These are phyloP conservation scores for Pangasianodon gigas DNA, from an alignment of 2,113 vertebrate genomes.

Conservation along the genomic window DNA sequence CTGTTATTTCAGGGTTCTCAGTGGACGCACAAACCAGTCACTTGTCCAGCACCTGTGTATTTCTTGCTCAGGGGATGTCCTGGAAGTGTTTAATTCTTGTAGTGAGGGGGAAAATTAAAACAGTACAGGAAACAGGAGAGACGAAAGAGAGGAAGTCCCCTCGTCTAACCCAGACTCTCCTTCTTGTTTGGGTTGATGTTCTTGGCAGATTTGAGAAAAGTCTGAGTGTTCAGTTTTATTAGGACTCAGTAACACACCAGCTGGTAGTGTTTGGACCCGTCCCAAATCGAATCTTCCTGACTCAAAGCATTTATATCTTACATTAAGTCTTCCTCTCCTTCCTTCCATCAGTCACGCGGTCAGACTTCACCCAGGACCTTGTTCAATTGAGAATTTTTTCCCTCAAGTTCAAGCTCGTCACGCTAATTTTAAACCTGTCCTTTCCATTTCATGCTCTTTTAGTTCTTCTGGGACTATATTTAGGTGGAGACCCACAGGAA, in stretches of 20 bases:
- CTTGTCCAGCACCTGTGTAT: not conserved
- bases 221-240: slow-evolving; percentile 65
- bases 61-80: not conserved
- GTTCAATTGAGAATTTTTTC: slow-evolving; percentile 55
- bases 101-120: not conserved
- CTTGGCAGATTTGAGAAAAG: slow-evolving; percentile 55
- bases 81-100: not conserved
- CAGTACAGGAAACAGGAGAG: not conserved
- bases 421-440: slow-evolving; percentile 72
- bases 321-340: slow-evolving; percentile 60
- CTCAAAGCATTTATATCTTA: slow-evolving; percentile 63
- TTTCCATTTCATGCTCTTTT: slow-evolving; percentile 56
- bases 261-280: slow-evolving; percentile 51
- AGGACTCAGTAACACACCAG: slow-evolving; percentile 61
- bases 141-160: not conserved
- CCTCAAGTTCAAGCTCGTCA: slow-evolving; percentile 69
- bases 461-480: slow-evolving; percentile 39
- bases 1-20: not conserved
- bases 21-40: not conserved
- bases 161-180: not conserved
- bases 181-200: not conserved
- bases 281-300: slow-evolving; percentile 55
- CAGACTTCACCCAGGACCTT: slow-evolving; percentile 56
- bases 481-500: slow-evolving; percentile 36
- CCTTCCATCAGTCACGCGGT: slow-evolving; percentile 45